Evolutionary conservation across 2,888 invertebrate genomes (phyloP), one percentile per base, ranked within the genome.

Genomic region (Chrysodeixis includens): DNA sequence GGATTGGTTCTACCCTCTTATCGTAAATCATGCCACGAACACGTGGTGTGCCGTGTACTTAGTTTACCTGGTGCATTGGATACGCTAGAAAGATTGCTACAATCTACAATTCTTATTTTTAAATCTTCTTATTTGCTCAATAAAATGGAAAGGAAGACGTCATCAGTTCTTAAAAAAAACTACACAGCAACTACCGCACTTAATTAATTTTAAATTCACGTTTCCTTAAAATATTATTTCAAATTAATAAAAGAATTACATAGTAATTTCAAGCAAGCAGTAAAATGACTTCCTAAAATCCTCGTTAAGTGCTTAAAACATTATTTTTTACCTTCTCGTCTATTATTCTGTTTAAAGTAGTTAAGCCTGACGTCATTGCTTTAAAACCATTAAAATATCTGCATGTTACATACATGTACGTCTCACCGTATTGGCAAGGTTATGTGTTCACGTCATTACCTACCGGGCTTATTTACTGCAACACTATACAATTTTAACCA

Each of bases 21-120:
- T 87, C 87, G 69, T 62, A 56, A 68, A 76, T 65, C 84, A 86
- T 79, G 83, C 66, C 57, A 54, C 58, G 46, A 49, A 74, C 82
- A 77, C 83, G 81, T 87, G 87, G 52, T 74, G 52, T 71, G 74
- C 77, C 82, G 76, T 83, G 82, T 78, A 76, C 72, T 72, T 75
- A n/a, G n/a, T 26, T 26, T 79, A 75, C 77, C 60, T 64, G 44
- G 30, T 61, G 66, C 69, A 66, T 76, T 74, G 78, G 79, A 83
- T 81, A 85, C 69, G 76, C 60, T 62, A 69, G 32, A 59, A 66
- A 57, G 20, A 49, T 69, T 62, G 67, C 58, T 74, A 69, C 55
- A 44, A 32, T 56, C 32, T 55, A 64, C 12, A 63, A 5, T 65
- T 74, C 63, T 52, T 44, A 30, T 35, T 55, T 55, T 49, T 20